Percentiles rank a stretch among this genome's conserved stretches.
These are phyloP conservation scores for Drosophila aff. DNA, from an alignment of 1,140 invertebrate species.

Conservation along the genomic window DNA sequence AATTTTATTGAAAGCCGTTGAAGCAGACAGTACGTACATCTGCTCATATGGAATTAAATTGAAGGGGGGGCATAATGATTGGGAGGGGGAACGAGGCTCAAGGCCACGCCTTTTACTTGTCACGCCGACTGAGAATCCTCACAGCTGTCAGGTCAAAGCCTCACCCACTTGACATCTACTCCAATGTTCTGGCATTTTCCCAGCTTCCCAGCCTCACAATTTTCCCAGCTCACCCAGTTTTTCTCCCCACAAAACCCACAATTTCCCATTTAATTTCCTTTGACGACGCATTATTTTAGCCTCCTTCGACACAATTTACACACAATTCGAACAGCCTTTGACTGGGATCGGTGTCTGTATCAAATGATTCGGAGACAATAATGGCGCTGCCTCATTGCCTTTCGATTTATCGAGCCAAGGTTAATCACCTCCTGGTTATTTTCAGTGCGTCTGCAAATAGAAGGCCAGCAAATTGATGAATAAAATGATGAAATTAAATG, in stretches of 20 bases:
- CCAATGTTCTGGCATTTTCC: constrained; percentile 14
- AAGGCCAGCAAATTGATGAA: not conserved
- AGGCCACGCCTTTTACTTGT: constrained; percentile 72
- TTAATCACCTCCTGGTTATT: constrained; percentile 8
- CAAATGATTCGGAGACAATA: constrained; percentile 19
- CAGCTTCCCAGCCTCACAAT: not conserved
- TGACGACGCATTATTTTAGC: constrained; percentile 37
- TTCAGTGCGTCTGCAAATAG: not conserved
- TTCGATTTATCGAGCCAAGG: constrained; percentile 8
- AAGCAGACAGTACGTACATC: not conserved
- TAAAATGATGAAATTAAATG: not conserved
- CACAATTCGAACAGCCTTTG: constrained; percentile 29
- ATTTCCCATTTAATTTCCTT: constrained; percentile 29
- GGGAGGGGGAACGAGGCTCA: constrained; percentile 5
- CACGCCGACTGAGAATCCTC: constrained; percentile 31
- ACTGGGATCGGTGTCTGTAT: constrained; percentile 29
- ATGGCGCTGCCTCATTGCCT: constrained; percentile 1
- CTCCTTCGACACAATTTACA: constrained; percentile 22
- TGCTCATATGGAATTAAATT: constrained; percentile 26
- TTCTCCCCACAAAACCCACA: not conserved
- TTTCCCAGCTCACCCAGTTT: not conserved
- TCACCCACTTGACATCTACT: constrained; percentile 34
- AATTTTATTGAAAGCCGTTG: constrained; percentile 27
- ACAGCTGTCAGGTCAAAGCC: constrained; percentile 40
- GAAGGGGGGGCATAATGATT: not conserved